Evolutionary conservation across 2,797 vertebrate genomes (phyloP).

Genomic region (Chelmon rostratus): DNA sequence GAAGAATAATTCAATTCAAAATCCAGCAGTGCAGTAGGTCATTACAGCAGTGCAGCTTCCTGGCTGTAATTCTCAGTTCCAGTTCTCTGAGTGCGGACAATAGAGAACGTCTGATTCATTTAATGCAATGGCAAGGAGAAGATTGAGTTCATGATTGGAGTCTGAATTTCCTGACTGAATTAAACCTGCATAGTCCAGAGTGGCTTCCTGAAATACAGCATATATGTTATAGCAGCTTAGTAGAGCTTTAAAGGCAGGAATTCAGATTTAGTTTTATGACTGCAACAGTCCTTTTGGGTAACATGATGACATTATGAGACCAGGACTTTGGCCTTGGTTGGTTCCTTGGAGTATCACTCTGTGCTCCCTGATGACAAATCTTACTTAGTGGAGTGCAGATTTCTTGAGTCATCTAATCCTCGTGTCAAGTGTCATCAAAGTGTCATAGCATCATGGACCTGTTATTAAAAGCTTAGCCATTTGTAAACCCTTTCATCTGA

Average conservation of each 20-base stretch:
- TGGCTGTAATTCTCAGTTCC: conserved; percentile 61
- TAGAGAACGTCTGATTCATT: conserved; percentile 59
- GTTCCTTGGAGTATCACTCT: conserved; percentile 21
- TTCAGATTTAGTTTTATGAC: conserved; percentile 15
- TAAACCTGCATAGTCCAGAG: conserved; percentile 40
- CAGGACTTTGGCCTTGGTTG: conserved; percentile 16
- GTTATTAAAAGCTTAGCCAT: conserved; percentile 74
- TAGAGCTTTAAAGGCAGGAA: conserved; percentile 10
- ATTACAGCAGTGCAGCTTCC: conserved; percentile 53
- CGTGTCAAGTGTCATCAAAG: conserved; percentile 61
- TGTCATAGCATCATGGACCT: conserved; percentile 49
- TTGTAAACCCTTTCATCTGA: conserved; percentile 71
- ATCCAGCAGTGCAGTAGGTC: conserved; percentile 47
- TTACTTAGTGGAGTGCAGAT: conserved; percentile 52
- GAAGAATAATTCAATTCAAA: conserved; percentile 61
- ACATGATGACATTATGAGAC: conserved; percentile 27
- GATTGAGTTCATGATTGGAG: conserved; percentile 57
- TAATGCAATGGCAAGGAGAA: conserved; percentile 49
- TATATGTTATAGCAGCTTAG: conserved; percentile 27
- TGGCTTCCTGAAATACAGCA: conserved; percentile 30
- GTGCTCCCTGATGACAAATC: conserved; percentile 61
- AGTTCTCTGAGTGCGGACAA: conserved; percentile 56
- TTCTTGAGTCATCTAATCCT: conserved; percentile 73
- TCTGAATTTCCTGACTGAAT: conserved; percentile 58
- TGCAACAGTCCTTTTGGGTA: conserved; percentile 10